These are phyloP conservation scores for Drosophila pseudotakahashii DNA, from an alignment of 2,888 invertebrate genomes.

Conservation along the genomic window DNA sequence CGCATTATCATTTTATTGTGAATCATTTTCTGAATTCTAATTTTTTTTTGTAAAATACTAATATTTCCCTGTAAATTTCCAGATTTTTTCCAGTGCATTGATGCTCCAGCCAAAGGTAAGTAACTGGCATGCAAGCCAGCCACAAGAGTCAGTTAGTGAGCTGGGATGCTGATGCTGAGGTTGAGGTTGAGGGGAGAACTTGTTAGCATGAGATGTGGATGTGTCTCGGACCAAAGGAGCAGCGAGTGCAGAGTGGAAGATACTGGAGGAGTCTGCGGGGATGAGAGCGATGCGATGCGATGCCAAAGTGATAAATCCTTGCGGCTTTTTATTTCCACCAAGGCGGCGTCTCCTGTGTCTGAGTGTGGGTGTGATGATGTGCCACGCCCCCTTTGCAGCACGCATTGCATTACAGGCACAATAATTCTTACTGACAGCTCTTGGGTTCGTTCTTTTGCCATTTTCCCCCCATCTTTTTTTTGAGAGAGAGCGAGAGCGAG, in stretches of 20 bases:
- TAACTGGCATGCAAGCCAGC: slow-evolving; percentile 60
- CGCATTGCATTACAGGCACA: slow-evolving; percentile 78
- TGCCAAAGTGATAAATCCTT: slow-evolving; percentile 79
- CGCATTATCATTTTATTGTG: too few relatives aligned
- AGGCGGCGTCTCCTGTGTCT: slow-evolving; percentile 34
- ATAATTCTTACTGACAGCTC: slow-evolving; percentile 78
- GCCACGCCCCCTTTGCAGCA: slow-evolving; percentile 25
- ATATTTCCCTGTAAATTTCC: too few relatives aligned
- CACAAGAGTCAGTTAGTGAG: slow-evolving; percentile 43
- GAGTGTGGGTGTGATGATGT: slow-evolving; percentile 8
- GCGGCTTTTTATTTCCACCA: slow-evolving; percentile 76
- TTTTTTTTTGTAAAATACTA: neutral
- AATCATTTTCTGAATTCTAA: neutral
- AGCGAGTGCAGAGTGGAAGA: slow-evolving; percentile 6
- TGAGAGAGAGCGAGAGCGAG: too few relatives aligned
- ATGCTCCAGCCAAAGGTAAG: slow-evolving; percentile 56
- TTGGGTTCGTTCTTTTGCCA: slow-evolving; percentile 33
- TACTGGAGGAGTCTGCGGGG: slow-evolving; percentile 19
- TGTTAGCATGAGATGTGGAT: slow-evolving; percentile 73
- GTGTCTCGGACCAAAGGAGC: slow-evolving; percentile 58
- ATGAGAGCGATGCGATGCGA: slow-evolving; percentile 71
- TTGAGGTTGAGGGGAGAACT: slow-evolving; percentile 44
- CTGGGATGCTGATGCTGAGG: neutral
- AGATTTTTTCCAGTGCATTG: slow-evolving; percentile 4
- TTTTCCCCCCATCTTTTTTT: neutral